Evolutionary conservation across 2,797 vertebrate genomes (phyloP), one percentile per base, ranked within the genome.

Genomic region (Acanthiza pusilla): DNA sequence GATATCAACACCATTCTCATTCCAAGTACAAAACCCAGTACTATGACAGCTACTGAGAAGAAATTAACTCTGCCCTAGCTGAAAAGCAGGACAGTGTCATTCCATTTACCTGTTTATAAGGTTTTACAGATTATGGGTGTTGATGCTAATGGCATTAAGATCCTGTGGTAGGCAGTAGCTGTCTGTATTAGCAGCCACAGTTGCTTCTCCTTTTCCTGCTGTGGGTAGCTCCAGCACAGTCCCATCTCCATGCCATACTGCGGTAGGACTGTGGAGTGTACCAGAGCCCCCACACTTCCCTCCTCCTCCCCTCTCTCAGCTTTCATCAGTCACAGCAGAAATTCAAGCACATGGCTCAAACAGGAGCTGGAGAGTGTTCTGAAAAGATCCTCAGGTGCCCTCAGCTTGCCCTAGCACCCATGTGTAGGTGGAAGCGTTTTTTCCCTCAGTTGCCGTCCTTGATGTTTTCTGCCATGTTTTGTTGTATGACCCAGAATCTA

Each of bases 181-280:
- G 50, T n/a, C 47, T 61, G 9, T 43, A 22, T 16, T 36, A 34
- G 16, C 76, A 74, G 19, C 6, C 7, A 5, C 26, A 23, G 38
- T 25, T 79, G 26, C 17, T 84, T 67, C 65, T 88, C 45, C 22
- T 6, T 72, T 30, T 48, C 11, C 29, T 43, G 43, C 3, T 40
- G 48, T 74, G 48, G 8, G n/a, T 11, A 63, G 57, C 3, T 43
- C 43, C 34, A 55, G 27, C 43, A 74, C 13, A 57, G 15, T 9
- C 10, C n/a, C 2, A 1, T 34, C 27, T 45, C n/a, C 8, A 32
- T 0, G 0, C 9, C 29, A 23, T 17, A 7, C 17, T 67, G 48
- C 62, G 27, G 29, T 9, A 32, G 27, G 62, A 26, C 57, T 40
- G 20, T 20, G 32, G 34, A 34, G 22, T 45, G 6, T 30, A 29